Base-by-base conservation (phyloP, 1,140 invertebrate species). In the Apolygus lucorum region DNA sequence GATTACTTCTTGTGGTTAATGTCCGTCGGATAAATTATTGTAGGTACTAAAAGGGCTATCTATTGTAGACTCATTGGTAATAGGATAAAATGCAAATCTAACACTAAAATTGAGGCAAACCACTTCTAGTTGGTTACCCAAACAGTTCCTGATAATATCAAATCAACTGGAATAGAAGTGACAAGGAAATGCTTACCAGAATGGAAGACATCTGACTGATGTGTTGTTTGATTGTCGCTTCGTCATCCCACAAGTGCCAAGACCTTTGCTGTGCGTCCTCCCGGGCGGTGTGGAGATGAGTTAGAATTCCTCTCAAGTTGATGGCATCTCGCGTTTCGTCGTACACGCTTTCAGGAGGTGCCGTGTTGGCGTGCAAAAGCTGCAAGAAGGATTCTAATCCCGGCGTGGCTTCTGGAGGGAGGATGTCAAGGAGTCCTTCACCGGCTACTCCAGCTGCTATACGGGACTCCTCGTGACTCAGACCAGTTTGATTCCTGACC, bases 231-330 rank as follows among this genome's bases (percentile, higher is more conserved):
- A 96, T 96, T 69, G 89, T 87, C 67, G 84, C 84, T 74, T 95
- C 92, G 79, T 97, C 93, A 79, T 96, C 93, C 79, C 96, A 90
- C 2, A 96, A 80, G 76, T 92, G 91, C 93, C 93, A 96, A 73
- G 90, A 93, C 73, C 94, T 82, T 75, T 97, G 93, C 76, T 97
- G 93, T 0, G 92, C 91, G 76, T 96, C 93, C 78, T 95, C 92
- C 73, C 94, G 94, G 73, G 91, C 93, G 62, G 87, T 89, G 13
- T 89, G 90, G 66, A 97, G 79, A 74, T 93, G 87, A 29, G 84
- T 84, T 71, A 96, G 89, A 67, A 94, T 87, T 59, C 88, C 85
- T 78, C 88, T 87, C 75, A 96, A 82, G 28, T 89, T 83, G 70
- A 87, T 84, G 8, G 90, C 88, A 81, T 95, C 93, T 17, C 90